Percentiles rank a stretch among this genome's conserved stretches.
These are phyloP conservation scores for Automeris io DNA, from an alignment of 2,888 invertebrate genomes.

Conservation along the genomic window DNA sequence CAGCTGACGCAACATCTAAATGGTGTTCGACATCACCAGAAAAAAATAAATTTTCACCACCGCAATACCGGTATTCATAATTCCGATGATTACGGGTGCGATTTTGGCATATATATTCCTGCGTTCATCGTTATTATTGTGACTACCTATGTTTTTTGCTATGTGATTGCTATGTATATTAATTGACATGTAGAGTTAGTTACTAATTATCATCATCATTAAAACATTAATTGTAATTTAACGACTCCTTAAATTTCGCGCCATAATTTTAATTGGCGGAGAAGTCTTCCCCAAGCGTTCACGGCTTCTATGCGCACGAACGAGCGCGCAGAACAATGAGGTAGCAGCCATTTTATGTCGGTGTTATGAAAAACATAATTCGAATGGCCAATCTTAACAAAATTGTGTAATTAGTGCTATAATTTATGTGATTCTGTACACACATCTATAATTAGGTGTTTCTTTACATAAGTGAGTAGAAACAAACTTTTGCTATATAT, in stretches of 20 bases:
- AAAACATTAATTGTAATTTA: slow-evolving; percentile 48
- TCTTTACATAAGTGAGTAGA: slow-evolving; percentile 72
- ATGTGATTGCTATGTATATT: slow-evolving; percentile 35
- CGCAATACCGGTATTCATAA: slow-evolving; percentile 23
- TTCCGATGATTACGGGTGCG: slow-evolving; percentile 33
- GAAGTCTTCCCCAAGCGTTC: slow-evolving; percentile 77
- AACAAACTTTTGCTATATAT: slow-evolving; percentile 58
- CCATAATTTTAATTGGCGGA: slow-evolving; percentile 77
- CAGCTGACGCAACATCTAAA: slow-evolving; percentile 64
- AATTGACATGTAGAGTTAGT: slow-evolving; percentile 23
- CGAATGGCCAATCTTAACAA: slow-evolving; percentile 77
- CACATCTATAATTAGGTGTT: slow-evolving; percentile 66
- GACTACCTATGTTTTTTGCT: slow-evolving; percentile 52
- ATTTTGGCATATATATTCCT: slow-evolving; percentile 41
- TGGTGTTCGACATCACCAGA: slow-evolving; percentile 58
- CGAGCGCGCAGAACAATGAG: slow-evolving; percentile 78
- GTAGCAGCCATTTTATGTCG: slow-evolving; percentile 78
- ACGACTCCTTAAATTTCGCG: slow-evolving; percentile 74
- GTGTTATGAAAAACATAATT: slow-evolving; percentile 78
- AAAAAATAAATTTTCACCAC: slow-evolving; percentile 32
- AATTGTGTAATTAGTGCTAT: slow-evolving; percentile 77
- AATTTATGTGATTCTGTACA: slow-evolving; percentile 75
- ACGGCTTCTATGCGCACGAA: slow-evolving; percentile 78
- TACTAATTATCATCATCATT: slow-evolving; percentile 32
- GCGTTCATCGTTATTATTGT: slow-evolving; percentile 42